These are phyloP conservation scores for Mormyrops boulengeri DNA, from an alignment of 2,797 vertebrate genomes.

Conservation along the genomic window DNA sequence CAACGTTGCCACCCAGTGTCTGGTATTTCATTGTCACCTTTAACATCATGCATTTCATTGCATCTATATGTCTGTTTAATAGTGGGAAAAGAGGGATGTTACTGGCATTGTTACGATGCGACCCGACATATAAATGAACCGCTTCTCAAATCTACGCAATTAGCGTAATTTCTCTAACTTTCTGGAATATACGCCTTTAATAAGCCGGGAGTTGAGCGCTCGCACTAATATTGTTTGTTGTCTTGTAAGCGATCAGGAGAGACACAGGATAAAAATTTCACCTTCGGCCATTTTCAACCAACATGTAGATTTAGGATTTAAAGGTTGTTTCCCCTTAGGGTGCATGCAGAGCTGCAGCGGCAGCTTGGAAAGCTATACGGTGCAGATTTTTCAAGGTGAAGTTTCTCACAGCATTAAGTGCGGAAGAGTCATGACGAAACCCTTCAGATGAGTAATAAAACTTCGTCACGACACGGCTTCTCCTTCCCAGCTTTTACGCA, in stretches of 20 bases:
- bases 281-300: neutral
- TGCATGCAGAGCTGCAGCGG: neutral
- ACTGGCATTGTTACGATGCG: neutral
- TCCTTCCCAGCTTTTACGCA: neutral
- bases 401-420: neutral
- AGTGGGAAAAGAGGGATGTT: neutral
- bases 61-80: neutral
- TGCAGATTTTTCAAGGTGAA: neutral
- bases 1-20: slow-evolving; percentile 11
- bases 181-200: neutral
- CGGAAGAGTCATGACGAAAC: neutral
- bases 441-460: neutral
- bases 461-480: neutral
- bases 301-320: neutral
- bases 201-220: neutral
- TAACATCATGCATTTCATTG: neutral
- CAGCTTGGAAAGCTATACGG: neutral
- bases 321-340: neutral
- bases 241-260: neutral
- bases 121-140: neutral
- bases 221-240: neutral
- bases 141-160: neutral
- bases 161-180: neutral
- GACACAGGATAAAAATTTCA: neutral
- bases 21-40: neutral